These are phyloP conservation scores for Propithecus perrieri DNA, from an alignment of 2,797 vertebrate species.

Conservation along the genomic window DNA sequence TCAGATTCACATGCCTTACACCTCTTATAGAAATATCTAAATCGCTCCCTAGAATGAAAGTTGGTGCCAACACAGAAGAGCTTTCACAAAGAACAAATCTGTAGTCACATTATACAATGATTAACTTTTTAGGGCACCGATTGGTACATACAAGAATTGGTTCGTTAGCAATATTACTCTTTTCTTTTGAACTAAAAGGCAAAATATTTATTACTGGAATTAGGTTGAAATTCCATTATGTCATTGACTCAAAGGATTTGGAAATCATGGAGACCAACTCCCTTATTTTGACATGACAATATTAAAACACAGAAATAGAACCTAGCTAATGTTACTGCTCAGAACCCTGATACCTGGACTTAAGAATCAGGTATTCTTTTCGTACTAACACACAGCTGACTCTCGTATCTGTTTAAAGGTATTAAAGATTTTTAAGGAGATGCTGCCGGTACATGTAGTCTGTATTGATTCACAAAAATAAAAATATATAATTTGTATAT, in stretches of 20 bases:
- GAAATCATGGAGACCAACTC: slow-evolving; percentile 23
- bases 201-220: slow-evolving; percentile 23
- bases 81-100: background rate
- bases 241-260: background rate
- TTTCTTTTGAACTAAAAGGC: background rate
- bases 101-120: background rate
- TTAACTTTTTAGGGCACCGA: background rate
- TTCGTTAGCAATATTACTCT: slow-evolving; percentile 24
- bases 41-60: slow-evolving; percentile 29
- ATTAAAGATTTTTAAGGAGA: slow-evolving; percentile 24
- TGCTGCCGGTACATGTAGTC: background rate
- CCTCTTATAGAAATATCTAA: slow-evolving; percentile 19
- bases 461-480: background rate
- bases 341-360: background rate
- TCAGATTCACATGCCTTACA: slow-evolving; percentile 23
- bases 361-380: background rate
- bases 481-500: background rate
- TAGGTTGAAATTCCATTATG: background rate
- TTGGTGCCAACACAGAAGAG: background rate
- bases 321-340: background rate
- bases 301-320: background rate
- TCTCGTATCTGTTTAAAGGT: background rate
- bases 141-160: background rate
- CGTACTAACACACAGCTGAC: background rate
- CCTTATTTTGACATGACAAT: background rate